Conservation (phyloP, 23 tunicate genomes). For the Phallusia fumigata region DNA sequence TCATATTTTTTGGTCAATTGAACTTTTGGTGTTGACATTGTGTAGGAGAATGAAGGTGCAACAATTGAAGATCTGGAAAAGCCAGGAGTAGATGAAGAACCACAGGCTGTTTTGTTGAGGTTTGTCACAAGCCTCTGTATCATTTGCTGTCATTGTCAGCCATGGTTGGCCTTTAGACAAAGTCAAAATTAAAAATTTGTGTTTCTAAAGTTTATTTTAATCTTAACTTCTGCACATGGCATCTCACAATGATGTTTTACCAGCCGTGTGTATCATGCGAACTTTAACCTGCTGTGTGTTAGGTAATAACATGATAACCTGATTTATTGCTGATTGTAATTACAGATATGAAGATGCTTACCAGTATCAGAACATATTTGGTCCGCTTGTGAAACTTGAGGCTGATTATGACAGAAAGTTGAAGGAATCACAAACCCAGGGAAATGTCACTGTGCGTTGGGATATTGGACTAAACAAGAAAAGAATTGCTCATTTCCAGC, state of each 20-base stretch:
- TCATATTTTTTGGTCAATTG: no score
- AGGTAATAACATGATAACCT: no score
- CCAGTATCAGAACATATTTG: slow-evolving; percentile 97
- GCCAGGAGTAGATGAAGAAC: slow-evolving; percentile 97
- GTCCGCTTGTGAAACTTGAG: slow-evolving; percentile 94
- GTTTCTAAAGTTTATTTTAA: no score
- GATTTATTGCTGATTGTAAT: neutral
- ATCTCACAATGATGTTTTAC: no score
- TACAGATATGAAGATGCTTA: slow-evolving; percentile 95
- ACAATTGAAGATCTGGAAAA: slow-evolving; percentile 93
- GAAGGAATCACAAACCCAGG: slow-evolving; percentile 97
- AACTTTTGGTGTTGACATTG: neutral
- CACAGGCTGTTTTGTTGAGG: slow-evolving; percentile 88
- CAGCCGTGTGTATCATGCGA: no score
- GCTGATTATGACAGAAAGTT: slow-evolving; percentile 91
- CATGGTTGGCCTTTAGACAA: no score
- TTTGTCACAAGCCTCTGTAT: neutral
- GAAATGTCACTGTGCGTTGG: slow-evolving; percentile 82
- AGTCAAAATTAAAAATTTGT: no score
- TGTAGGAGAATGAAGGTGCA: slow-evolving; percentile 81
- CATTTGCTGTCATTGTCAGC: no score
- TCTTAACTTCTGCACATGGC: no score
- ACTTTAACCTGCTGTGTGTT: no score
- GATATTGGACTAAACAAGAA: slow-evolving; percentile 93
- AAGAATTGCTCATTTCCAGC: slow-evolving; percentile 82